phyloP scores from a whole-genome alignment of 2,113 vertebrate species.

The Charadrius vociferus region DNA sequence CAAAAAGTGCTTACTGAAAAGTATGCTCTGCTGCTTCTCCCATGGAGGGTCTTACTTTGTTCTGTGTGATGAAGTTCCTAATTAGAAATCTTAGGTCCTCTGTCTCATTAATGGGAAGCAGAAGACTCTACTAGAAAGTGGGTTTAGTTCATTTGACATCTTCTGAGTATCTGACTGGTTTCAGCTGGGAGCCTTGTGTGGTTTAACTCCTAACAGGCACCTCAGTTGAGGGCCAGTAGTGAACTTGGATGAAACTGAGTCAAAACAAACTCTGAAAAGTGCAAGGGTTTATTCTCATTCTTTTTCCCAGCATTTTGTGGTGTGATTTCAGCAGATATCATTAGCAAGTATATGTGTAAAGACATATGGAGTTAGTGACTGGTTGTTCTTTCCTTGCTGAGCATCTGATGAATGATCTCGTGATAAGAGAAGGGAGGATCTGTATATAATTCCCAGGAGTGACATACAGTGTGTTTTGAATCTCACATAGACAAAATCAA shows the following conservation, averaged over 20 bases:
- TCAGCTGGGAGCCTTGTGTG: background rate
- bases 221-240: background rate
- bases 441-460: background rate
- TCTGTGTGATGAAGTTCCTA: background rate
- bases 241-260: background rate
- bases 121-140: background rate
- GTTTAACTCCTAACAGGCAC: background rate
- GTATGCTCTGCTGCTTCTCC: too few species aligned
- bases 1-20: too few species aligned
- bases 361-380: background rate
- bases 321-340: background rate
- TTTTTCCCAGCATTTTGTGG: background rate
- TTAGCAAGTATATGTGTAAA: background rate
- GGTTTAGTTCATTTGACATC: background rate
- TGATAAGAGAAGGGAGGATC: background rate
- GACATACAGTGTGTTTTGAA: background rate
- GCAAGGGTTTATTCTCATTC: background rate
- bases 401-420: background rate
- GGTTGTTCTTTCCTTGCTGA: background rate
- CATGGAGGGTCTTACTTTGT: background rate
- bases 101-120: background rate
- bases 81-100: background rate
- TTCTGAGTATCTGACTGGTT: background rate
- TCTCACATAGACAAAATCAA: background rate
- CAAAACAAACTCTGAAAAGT: background rate